Percentiles rank a stretch among this genome's conserved stretches.
These are phyloP conservation scores for Xestobium rufovillosum DNA, from an alignment of 2,888 invertebrate species.

Conservation along the genomic window DNA sequence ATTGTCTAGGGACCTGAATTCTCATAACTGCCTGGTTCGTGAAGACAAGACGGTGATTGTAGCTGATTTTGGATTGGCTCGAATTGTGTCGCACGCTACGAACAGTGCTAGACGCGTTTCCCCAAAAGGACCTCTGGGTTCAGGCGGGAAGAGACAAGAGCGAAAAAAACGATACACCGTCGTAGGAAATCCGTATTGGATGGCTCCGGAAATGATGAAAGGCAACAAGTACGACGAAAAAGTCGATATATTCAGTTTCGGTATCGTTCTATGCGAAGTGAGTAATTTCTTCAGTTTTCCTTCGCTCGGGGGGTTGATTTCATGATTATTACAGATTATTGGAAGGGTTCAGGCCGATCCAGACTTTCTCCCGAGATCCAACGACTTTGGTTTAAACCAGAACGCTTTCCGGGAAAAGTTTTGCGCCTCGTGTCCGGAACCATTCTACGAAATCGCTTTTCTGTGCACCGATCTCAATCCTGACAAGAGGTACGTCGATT, in stretches of 20 bases:
- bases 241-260: slow-evolving; percentile 93
- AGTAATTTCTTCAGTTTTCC: slow-evolving; percentile 24
- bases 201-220: slow-evolving; percentile 99
- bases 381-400: slow-evolving; percentile 89
- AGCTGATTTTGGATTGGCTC: slow-evolving; percentile 90
- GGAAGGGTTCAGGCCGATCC: slow-evolving; percentile 93
- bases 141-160: slow-evolving; percentile 47
- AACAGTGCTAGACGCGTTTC: slow-evolving; percentile 37
- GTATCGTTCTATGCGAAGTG: slow-evolving; percentile 91
- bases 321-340: slow-evolving; percentile 60
- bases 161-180: slow-evolving; percentile 88
- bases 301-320: background rate
- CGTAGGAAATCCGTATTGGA: slow-evolving; percentile 96
- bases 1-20: slow-evolving; percentile 72
- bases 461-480: slow-evolving; percentile 86
- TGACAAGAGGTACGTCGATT: slow-evolving; percentile 60
- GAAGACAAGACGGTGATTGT: slow-evolving; percentile 83
- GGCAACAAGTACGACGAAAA: slow-evolving; percentile 93
- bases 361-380: slow-evolving; percentile 82
- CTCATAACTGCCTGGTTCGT: slow-evolving; percentile 83
- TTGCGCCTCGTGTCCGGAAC: slow-evolving; percentile 75
- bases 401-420: slow-evolving; percentile 79
- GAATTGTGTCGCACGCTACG: slow-evolving; percentile 58
- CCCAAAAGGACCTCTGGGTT: slow-evolving; percentile 30
- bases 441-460: slow-evolving; percentile 83